Percentiles rank a stretch among this genome's conserved stretches.
Conservation (phyloP, 2,113 vertebrate species). For the Calyptommatus sinebrachiatus region DNA sequence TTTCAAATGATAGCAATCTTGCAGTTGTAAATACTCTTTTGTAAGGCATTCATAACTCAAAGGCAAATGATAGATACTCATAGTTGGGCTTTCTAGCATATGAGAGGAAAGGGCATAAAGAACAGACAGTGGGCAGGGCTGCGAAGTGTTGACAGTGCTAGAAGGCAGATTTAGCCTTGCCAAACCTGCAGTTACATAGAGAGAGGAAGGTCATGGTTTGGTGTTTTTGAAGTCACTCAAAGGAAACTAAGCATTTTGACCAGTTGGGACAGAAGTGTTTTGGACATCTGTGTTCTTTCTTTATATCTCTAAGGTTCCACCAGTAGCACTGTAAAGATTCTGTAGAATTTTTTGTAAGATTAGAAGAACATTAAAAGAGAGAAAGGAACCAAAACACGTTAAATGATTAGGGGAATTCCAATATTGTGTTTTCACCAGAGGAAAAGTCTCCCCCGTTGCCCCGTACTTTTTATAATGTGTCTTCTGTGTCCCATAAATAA, state of each 20-base stretch:
- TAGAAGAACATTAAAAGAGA: not conserved
- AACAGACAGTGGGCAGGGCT: not conserved
- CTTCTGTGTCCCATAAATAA: not conserved
- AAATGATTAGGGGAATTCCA: fast-evolving
- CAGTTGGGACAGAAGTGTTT: fast-evolving
- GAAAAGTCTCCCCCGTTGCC: not conserved
- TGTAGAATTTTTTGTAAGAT: not conserved
- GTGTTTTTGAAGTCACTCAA: not conserved
- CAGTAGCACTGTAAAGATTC: too few species aligned
- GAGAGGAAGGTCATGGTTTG: not conserved
- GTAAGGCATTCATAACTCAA: not conserved
- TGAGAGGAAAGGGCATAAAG: constrained; percentile 10
- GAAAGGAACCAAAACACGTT: not conserved
- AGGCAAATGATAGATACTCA: fast-evolving
- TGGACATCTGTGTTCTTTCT: not conserved
- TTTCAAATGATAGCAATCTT: constrained; percentile 13
- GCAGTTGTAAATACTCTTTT: fast-evolving
- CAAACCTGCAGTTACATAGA: constrained; percentile 10
- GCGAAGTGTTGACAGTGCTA: constrained; percentile 31
- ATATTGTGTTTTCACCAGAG: not conserved
- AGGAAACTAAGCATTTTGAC: not conserved
- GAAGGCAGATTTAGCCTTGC: constrained; percentile 27
- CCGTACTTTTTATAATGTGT: not conserved
- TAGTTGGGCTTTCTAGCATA: not conserved
- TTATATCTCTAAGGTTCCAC: not conserved